Conservation (phyloP, 2,888 invertebrate species). For the Mythimna ferrago region DNA sequence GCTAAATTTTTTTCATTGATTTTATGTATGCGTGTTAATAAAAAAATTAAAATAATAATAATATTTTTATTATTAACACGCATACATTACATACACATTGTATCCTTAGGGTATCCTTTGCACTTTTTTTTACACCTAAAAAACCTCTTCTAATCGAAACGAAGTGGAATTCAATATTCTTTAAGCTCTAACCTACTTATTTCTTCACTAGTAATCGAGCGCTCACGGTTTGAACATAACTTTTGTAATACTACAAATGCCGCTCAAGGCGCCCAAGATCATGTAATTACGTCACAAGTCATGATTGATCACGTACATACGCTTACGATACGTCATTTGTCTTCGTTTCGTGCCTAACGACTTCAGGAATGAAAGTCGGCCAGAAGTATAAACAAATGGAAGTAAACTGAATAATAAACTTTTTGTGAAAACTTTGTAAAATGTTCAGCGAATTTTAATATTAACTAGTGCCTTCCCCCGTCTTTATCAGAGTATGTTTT, state of each 20-base stretch:
- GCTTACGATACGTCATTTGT: slow-evolving; percentile 48
- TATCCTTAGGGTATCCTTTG: too few relatives aligned
- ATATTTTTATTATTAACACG: too few relatives aligned
- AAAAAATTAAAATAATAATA: too few relatives aligned
- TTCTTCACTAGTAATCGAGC: slow-evolving; percentile 3
- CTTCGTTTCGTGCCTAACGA: slow-evolving; percentile 50
- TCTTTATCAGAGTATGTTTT: not conserved
- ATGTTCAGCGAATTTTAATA: slow-evolving; percentile 1
- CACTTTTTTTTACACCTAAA: too few relatives aligned
- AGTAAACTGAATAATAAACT: not conserved
- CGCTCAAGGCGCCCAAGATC: slow-evolving; percentile 28
- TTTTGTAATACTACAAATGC: slow-evolving; percentile 45
- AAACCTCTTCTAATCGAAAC: not conserved
- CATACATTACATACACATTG: too few relatives aligned
- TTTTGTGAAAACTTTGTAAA: not conserved
- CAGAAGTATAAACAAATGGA: slow-evolving; percentile 40
- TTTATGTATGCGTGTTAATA: too few relatives aligned
- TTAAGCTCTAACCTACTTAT: not conserved
- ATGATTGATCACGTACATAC: slow-evolving; percentile 54
- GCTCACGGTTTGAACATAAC: slow-evolving; percentile 32
- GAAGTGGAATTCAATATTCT: not conserved
- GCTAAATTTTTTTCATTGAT: too few relatives aligned
- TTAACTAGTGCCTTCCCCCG: not conserved
- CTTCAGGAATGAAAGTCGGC: slow-evolving; percentile 45
- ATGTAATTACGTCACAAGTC: slow-evolving; percentile 53